These are phyloP conservation scores for Heterohyrax brucei DNA, from an alignment of 2,797 vertebrate species.

Conservation along the genomic window DNA sequence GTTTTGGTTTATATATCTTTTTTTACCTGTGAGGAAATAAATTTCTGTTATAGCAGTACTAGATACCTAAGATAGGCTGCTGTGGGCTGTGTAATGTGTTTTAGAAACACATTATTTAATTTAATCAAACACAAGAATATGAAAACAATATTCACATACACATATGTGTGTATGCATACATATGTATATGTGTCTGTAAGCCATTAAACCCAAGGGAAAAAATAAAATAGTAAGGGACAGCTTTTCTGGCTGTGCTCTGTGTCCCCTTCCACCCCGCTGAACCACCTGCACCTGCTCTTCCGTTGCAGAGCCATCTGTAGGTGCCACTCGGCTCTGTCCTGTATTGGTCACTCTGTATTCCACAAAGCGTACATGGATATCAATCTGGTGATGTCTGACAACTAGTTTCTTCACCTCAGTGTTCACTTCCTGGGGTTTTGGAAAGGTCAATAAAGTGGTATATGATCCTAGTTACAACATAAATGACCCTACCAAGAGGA, in stretches of 20 bases:
- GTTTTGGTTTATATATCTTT: no score
- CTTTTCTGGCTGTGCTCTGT: neutral
- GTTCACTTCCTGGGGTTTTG: slow-evolving; percentile 66
- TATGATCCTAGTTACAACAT: slow-evolving; percentile 36
- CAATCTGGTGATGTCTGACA: slow-evolving; percentile 61
- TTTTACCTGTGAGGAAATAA: no score
- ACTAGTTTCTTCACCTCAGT: slow-evolving; percentile 68
- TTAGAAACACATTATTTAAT: neutral
- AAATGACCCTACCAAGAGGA: slow-evolving; percentile 69
- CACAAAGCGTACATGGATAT: slow-evolving; percentile 44
- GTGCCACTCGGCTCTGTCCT: neutral
- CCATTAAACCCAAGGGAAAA: neutral
- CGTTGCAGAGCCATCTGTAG: neutral
- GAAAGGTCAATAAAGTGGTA: slow-evolving; percentile 70
- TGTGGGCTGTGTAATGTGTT: neutral
- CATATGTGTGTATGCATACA: neutral
- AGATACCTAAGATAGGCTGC: no score
- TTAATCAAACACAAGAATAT: neutral
- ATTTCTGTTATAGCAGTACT: no score
- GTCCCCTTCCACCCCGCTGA: neutral
- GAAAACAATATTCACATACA: neutral
- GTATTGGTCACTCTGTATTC: neutral
- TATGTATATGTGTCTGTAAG: neutral
- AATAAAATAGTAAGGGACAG: neutral
- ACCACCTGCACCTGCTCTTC: neutral